phyloP scores from a whole-genome alignment of 64 coral and sea anemone species.

The Montipora efflorescens region DNA sequence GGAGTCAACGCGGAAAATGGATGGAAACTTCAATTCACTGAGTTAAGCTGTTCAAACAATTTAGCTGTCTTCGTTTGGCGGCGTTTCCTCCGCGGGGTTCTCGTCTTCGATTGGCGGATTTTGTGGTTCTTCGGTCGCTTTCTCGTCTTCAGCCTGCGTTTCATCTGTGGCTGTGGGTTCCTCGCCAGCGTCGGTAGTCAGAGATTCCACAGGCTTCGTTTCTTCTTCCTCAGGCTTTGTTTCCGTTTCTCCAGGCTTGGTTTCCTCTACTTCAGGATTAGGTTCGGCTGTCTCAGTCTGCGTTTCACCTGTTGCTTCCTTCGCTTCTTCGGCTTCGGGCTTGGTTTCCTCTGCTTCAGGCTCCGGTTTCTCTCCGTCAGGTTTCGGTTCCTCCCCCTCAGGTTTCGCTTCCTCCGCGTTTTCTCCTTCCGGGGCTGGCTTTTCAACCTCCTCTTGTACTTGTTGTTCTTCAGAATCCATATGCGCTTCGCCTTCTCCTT shows the following conservation, averaged over 20 bases:
- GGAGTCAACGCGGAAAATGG: not conserved
- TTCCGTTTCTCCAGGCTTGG: not conserved
- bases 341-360: slow-evolving; percentile 27
- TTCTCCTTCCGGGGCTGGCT: not conserved
- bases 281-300: not conserved
- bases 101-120: not conserved
- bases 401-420: slow-evolving; percentile 22
- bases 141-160: not conserved
- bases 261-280: not conserved
- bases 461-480: slow-evolving; percentile 5
- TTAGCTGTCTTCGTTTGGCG: slow-evolving; percentile 4
- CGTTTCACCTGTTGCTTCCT: not conserved
- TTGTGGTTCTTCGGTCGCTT: not conserved
- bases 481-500: not conserved
- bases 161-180: not conserved
- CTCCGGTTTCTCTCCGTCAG: slow-evolving; percentile 1
- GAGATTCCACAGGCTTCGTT: not conserved
- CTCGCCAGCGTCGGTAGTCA: not conserved
- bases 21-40: not conserved
- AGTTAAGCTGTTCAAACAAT: not conserved
- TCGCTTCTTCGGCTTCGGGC: slow-evolving; percentile 21
- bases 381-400: slow-evolving; percentile 14
- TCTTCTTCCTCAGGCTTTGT: not conserved
- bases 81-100: slow-evolving; percentile 19
- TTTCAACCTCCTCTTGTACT: not conserved